Conservation (phyloP, 1,140 invertebrate species). For the Orius insidiosus region DNA sequence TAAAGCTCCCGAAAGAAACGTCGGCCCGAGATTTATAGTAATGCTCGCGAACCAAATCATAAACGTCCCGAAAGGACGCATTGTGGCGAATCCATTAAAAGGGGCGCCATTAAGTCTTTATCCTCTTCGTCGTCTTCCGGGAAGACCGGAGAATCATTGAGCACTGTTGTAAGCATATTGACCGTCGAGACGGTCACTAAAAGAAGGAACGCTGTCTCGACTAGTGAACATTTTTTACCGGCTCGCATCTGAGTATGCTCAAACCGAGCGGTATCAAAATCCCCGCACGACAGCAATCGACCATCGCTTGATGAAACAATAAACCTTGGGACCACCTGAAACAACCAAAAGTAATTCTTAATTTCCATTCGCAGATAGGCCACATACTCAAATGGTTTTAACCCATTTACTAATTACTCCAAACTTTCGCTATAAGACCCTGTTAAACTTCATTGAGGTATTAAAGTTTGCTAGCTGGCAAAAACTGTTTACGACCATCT, state of each 20-base stretch:
- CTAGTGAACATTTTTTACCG: conserved; percentile 54
- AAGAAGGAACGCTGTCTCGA: conserved; percentile 76
- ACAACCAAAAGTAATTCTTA: too few species aligned
- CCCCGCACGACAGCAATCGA: conserved; percentile 65
- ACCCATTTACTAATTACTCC: not conserved
- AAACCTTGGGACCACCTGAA: conserved; percentile 73
- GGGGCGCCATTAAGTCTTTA: conserved; percentile 41
- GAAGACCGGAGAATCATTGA: conserved; percentile 77
- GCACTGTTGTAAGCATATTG: conserved; percentile 75
- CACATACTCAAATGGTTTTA: not conserved
- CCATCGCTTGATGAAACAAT: conserved; percentile 68
- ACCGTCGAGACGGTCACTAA: conserved; percentile 77
- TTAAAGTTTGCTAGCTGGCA: not conserved
- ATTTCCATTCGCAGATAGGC: not conserved
- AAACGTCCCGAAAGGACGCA: conserved; percentile 82
- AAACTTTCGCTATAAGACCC: not conserved
- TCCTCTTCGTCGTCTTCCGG: conserved; percentile 42
- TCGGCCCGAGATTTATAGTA: conserved; percentile 79
- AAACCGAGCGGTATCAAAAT: conserved; percentile 66
- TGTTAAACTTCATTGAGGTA: not conserved
- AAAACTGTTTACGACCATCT: too few species aligned
- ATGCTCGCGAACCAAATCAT: conserved; percentile 87
- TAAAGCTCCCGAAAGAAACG: conserved; percentile 68
- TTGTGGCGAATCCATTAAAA: conserved; percentile 63
- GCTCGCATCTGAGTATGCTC: conserved; percentile 40